Evolutionary conservation across 2,797 vertebrate species (phyloP).

Genomic region (Bradypus variegatus): DNA sequence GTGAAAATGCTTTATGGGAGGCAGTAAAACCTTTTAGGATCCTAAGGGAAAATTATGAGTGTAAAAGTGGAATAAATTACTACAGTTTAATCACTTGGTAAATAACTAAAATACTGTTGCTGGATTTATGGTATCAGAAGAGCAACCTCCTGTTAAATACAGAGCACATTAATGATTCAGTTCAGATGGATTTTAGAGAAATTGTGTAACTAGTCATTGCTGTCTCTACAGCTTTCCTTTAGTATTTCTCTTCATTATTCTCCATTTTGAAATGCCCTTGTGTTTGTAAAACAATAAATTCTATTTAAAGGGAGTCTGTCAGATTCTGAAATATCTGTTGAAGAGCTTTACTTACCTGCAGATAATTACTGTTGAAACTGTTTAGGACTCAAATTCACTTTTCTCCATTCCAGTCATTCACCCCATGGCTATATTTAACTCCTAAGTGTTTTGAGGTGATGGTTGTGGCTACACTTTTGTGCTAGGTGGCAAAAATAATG

Average conservation of each 20-base stretch:
- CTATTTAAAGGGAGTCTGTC: conserved; percentile 12
- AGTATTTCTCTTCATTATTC: conserved; percentile 37
- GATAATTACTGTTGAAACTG: not conserved
- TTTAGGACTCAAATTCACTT: not conserved
- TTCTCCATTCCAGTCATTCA: not conserved
- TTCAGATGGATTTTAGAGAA: conserved; percentile 20
- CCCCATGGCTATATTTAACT: not conserved
- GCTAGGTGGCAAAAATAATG: not conserved
- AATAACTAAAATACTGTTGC: conserved; percentile 60
- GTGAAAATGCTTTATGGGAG: conserved; percentile 64
- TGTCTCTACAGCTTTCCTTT: not conserved
- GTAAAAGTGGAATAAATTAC: conserved; percentile 65
- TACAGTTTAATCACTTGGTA: conserved; percentile 65
- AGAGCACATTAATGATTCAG: conserved; percentile 26
- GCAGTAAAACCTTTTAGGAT: conserved; percentile 59
- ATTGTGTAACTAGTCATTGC: not conserved
- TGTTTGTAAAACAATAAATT: conserved; percentile 21
- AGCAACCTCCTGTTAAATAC: conserved; percentile 49
- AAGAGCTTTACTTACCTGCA: not conserved
- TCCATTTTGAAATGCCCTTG: not conserved
- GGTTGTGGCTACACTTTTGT: not conserved
- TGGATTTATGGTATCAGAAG: conserved; percentile 57
- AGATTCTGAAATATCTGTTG: not conserved
- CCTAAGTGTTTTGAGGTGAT: not conserved
- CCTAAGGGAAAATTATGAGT: conserved; percentile 30